Base-by-base conservation (phyloP, 2,888 invertebrate genomes). In the Eustalomyia histrio region DNA sequence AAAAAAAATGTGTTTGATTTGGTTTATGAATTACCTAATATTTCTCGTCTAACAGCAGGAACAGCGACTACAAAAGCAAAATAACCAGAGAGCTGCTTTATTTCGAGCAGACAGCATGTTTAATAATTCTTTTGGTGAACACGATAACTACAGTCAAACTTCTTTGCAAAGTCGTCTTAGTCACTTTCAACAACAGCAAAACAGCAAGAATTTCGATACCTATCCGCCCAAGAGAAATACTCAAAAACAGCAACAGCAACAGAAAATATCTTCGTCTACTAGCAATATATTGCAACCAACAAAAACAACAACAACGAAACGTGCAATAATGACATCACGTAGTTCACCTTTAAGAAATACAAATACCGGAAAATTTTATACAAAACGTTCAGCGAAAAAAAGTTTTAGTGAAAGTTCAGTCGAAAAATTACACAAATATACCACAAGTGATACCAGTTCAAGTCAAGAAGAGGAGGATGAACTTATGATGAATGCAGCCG, bases 351-450 rank as follows among this genome's bases (percentile, higher is more conserved):
- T 76, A 1, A 73, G 50, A 53, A 39, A 29, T 57, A 61, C 75
- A n/a, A 82, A 64, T 21, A 74, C 57, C 17, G 73, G 64, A 24
- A 68, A 53, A 35, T 52, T 61, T 33, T 74, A 80, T 63, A 63
- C 61, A 16, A 83, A 83, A 81, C 53, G 79, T 53, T 47, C 72
- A 14, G 61, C 35, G 14, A 85, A 84, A 33, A 85, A 86, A 47
- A 87, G 87, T 63, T 82, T 85, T 9, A 84, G 86, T 72, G 87
- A 88, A 76, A 87, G 87, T 83, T 86, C 87, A 4, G 82, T 84
- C 5, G 87, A 88, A 68, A 86, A 86, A 61, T 72, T 83, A 9
- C 60, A 82, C 39, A 81, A 71, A 74, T 80, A 83, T 43, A 71
- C 68, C 14, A 75, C 65, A 18, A 61, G 69, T 16, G 74, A 76